phyloP scores from a whole-genome alignment of 1,140 invertebrate species.

The Limonius californicus region DNA sequence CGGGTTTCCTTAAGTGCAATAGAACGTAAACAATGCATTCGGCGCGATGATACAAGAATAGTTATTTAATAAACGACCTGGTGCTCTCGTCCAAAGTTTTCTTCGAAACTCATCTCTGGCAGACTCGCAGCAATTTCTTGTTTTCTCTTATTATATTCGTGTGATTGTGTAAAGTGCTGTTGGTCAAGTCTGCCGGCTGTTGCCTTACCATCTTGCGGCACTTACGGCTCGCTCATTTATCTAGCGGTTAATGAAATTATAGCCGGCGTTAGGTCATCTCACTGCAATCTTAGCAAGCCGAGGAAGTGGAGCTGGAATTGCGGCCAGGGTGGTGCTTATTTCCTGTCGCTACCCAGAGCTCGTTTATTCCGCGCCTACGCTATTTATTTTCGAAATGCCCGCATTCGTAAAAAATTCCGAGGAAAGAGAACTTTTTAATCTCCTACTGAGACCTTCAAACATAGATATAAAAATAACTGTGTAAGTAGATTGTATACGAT shows the following conservation, averaged over 20 bases:
- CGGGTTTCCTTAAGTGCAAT: background rate
- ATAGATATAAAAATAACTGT: too few species aligned
- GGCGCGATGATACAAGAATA: background rate
- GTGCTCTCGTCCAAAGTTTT: constrained; percentile 13
- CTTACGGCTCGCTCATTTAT: constrained; percentile 24
- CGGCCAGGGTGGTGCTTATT: constrained; percentile 10
- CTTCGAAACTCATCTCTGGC: constrained; percentile 21
- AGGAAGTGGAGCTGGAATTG: constrained; percentile 9
- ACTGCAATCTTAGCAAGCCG: constrained; percentile 16
- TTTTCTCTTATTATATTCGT: constrained; percentile 32
- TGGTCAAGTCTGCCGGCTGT: constrained; percentile 22
- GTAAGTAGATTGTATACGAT: too few species aligned
- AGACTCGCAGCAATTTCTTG: constrained; percentile 21
- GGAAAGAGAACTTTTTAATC: too few species aligned
- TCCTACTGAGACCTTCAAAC: too few species aligned
- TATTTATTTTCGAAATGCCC: background rate
- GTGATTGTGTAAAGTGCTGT: constrained; percentile 28
- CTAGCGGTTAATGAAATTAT: constrained; percentile 25
- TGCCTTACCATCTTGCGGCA: constrained; percentile 22
- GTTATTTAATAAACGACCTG: constrained; percentile 30
- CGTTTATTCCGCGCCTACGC: background rate
- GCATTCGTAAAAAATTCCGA: too few species aligned
- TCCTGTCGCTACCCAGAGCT: background rate
- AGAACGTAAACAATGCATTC: background rate
- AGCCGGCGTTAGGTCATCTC: constrained; percentile 21